Base-by-base conservation (phyloP, 35 echinoderm and acorn worm species). In the Holothuria glaberrima region DNA sequence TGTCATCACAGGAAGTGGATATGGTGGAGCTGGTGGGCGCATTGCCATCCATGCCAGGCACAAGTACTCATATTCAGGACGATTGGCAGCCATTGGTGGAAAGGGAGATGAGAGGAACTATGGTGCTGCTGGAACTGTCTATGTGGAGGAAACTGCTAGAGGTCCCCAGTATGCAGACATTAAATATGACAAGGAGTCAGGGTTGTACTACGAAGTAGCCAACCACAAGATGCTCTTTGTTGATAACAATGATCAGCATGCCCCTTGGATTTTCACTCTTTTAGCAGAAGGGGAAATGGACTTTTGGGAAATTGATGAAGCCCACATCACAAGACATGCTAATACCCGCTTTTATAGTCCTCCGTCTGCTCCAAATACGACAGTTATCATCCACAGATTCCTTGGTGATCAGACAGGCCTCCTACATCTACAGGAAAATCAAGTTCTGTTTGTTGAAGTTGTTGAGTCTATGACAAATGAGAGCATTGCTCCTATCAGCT, bases 131-230 rank as follows among this genome's bases (percentile, higher is more conserved):
- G 94, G 94, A 7, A 97, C 94, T 18, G 66, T 79, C 30, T 97
- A 97, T 28, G 90, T 88, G 17, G 94, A 97, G 64, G 94, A 97
- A 74, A 97, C 91, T 18, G 82, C 89, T 30, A 65, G 94, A 46
- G 94, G 94, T 30, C 94, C 94, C 24, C 94, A 97, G 67, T 97
- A 97, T 89, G 83, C 83, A 26, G 94, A 97, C 21, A 88, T 97
- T 26, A 97, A 97, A 84, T 93, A 93, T 59, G 77, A 93, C 33
- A 82, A 72, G 62, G 86, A 89, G 31, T 91, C 94, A 63, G 93
- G 93, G 88, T 58, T 84, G 68, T 88, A 92, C 1, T 91, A 61
- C 60, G 58, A 82, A 38, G 88, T 90, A 57, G 91, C 91, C 57
- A 80, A 93, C 27, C 94, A 97, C 73, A 58, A 80, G 30, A 91